These are phyloP conservation scores for Hyppa rectilinea DNA, from an alignment of 2,888 invertebrate genomes.

Conservation along the genomic window DNA sequence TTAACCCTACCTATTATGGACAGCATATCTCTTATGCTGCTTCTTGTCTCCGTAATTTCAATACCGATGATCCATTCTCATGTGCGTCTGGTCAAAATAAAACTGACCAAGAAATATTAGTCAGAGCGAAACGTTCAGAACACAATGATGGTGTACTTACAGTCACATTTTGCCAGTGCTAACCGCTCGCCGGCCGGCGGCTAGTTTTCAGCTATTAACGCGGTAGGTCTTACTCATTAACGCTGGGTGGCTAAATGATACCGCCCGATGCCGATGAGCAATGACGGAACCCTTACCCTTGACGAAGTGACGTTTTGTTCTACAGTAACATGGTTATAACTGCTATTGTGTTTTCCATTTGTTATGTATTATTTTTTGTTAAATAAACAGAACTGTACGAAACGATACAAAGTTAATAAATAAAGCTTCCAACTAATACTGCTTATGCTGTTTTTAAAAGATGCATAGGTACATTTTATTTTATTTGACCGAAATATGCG, in stretches of 20 bases:
- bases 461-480: too few relatives aligned
- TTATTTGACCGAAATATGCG: neutral
- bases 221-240: slow-evolving; percentile 88
- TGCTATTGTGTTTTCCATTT: slow-evolving; percentile 24
- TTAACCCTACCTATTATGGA: neutral
- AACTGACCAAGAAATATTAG: slow-evolving; percentile 52
- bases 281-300: slow-evolving; percentile 72
- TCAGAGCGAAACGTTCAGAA: slow-evolving; percentile 61
- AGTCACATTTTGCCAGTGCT: slow-evolving; percentile 77
- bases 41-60: neutral
- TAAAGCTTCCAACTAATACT: neutral
- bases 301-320: slow-evolving; percentile 63
- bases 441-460: neutral
- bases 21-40: neutral
- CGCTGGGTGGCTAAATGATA: slow-evolving; percentile 84
- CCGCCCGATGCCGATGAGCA: slow-evolving; percentile 75
- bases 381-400: neutral
- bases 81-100: slow-evolving; percentile 16
- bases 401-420: neutral
- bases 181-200: slow-evolving; percentile 80
- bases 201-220: slow-evolving; percentile 89
- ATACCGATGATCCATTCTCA: neutral
- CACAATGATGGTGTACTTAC: slow-evolving; percentile 68
- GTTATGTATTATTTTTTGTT: neutral
- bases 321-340: slow-evolving; percentile 28